Conservation (phyloP, 2,113 vertebrate species). For the Chaetodon auriga region DNA sequence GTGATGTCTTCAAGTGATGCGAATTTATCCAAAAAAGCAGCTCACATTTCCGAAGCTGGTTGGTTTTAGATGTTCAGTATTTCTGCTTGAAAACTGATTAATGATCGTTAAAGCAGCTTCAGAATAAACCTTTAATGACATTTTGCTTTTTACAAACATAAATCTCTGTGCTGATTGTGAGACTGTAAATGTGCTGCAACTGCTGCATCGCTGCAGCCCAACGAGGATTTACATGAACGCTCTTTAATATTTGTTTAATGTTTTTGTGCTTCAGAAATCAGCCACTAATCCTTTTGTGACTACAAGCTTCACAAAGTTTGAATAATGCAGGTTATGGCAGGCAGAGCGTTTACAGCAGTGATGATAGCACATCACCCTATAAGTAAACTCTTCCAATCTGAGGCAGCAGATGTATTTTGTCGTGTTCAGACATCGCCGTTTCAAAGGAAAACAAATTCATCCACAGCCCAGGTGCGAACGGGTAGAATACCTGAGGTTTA, state of each 20-base stretch:
- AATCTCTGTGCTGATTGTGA: not conserved
- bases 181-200: not conserved
- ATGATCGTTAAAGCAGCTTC: not conserved
- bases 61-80: no score
- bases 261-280: slow-evolving; percentile 13
- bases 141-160: not conserved
- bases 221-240: not conserved
- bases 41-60: no score
- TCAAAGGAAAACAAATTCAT: slow-evolving; percentile 7
- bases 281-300: slow-evolving; percentile 14
- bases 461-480: slow-evolving; percentile 21
- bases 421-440: slow-evolving; percentile 9
- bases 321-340: slow-evolving; percentile 37
- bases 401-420: slow-evolving; percentile 7
- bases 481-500: slow-evolving; percentile 25
- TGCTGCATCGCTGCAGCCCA: not conserved
- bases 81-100: not conserved
- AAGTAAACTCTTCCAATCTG: not conserved
- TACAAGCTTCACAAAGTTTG: slow-evolving; percentile 27
- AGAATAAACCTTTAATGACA: not conserved
- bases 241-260: not conserved
- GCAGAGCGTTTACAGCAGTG: slow-evolving; percentile 23
- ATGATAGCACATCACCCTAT: not conserved
- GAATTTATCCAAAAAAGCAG: not conserved
- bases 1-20: not conserved